These are phyloP conservation scores for Pheosia gnoma DNA, from an alignment of 2,888 invertebrate species.

Conservation along the genomic window DNA sequence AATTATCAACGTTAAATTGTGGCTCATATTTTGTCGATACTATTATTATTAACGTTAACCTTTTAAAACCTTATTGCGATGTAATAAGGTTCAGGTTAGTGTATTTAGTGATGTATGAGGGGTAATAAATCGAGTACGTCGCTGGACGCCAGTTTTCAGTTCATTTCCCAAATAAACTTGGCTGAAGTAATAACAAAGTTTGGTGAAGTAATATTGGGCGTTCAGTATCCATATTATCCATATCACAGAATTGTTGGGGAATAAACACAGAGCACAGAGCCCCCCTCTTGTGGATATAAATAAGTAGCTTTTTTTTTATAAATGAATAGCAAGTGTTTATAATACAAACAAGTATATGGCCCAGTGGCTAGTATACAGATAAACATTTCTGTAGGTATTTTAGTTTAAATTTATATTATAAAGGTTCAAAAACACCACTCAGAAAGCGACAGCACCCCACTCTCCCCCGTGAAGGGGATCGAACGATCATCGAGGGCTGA, in stretches of 20 bases:
- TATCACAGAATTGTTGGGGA: neutral
- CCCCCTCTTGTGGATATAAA: too few species aligned
- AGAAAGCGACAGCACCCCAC: constrained; percentile 9
- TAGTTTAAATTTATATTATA: too few species aligned
- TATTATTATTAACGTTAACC: neutral
- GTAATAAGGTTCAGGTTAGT: constrained; percentile 44
- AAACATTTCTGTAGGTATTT: too few species aligned
- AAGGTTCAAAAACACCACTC: neutral
- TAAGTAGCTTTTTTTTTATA: too few species aligned
- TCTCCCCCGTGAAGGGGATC: constrained; percentile 6
- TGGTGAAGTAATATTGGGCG: constrained; percentile 60
- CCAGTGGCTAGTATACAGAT: too few species aligned
- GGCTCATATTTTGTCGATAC: neutral
- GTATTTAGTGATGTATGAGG: constrained; percentile 38
- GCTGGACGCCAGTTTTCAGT: constrained; percentile 69
- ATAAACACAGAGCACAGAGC: neutral
- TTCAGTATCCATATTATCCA: constrained; percentile 21
- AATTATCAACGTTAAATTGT: neutral
- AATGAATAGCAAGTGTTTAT: too few species aligned
- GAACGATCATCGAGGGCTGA: constrained; percentile 12
- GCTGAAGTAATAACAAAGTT: constrained; percentile 75
- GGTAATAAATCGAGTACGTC: constrained; percentile 63
- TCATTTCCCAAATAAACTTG: constrained; percentile 77
- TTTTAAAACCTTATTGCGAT: constrained; percentile 8
- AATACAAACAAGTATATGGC: too few species aligned